These are phyloP conservation scores for Columba guinea DNA, from an alignment of 2,797 vertebrate genomes.

Conservation along the genomic window DNA sequence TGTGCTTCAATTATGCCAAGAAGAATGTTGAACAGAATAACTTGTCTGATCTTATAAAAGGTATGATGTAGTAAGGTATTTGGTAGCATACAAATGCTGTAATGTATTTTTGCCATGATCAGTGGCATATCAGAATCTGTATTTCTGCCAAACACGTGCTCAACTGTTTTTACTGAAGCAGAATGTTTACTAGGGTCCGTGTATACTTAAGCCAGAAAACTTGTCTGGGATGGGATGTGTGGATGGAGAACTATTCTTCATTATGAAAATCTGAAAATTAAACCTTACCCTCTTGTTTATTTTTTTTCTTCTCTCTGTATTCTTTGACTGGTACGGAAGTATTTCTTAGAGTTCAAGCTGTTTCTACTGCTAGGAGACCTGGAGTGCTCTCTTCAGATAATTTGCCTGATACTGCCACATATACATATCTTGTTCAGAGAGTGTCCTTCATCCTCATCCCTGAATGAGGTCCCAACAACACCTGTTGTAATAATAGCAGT, in stretches of 20 bases:
- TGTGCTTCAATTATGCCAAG: conserved; percentile 96
- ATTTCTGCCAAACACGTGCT: background rate
- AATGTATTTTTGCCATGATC: background rate
- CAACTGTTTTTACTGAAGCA: background rate
- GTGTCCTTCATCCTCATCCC: background rate
- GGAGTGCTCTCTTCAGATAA: background rate
- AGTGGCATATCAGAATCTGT: background rate
- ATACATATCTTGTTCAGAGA: background rate
- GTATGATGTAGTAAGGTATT: conserved; percentile 64
- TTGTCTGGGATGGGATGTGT: background rate
- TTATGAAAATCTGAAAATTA: background rate
- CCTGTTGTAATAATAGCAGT: background rate
- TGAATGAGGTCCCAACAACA: background rate
- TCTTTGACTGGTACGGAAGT: background rate
- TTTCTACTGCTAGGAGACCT: background rate
- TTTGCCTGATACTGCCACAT: background rate
- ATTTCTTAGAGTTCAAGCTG: background rate
- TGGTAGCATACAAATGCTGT: background rate
- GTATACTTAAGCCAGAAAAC: background rate
- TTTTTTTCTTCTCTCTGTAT: background rate
- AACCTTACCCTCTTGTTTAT: background rate
- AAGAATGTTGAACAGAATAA: conserved; percentile 98
- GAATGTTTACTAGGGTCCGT: background rate
- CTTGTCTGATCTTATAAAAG: conserved; percentile 95
- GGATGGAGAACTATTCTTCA: background rate